Base-by-base conservation (phyloP, 2,797 vertebrate species). In the Margarornis squamiger region DNA sequence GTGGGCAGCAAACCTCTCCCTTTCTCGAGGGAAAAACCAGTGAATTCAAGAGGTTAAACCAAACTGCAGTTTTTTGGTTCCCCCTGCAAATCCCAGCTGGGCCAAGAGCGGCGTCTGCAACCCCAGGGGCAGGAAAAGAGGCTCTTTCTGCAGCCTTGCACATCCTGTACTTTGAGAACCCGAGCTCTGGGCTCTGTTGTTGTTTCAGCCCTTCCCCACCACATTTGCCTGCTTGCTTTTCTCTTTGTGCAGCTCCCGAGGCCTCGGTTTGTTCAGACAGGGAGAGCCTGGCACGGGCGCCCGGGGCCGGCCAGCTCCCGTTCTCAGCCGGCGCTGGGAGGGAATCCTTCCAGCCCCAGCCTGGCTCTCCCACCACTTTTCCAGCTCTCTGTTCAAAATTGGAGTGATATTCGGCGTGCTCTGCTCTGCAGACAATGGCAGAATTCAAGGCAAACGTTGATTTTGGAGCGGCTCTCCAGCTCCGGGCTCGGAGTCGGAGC, bases 401-500 rank as follows among this genome's bases (percentile, higher is more conserved):
- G 48, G 39, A 80, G 82, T 68, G 20, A 48, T 20, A 59, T 65
- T 49, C 79, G 36, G 58, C 2, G 32, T 5, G 2, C 88, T 87
- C 86, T 27, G 86, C 86, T 65, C 78, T 34, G 52, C 94, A 88
- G 88, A 96, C 95, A 96, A 96, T 68, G 94, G 93, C 81, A 78
- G 93, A 65, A 95, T 95, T 96, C 92, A 96, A 86, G 10, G 86
- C 77, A 36, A 96, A 92, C 59, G 70, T 95, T 96, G 97, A 90
- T 84, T 92, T 97, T 97, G 97, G 97, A 97, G 9, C 78, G 0
- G 20, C 32, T 72, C 71, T 89, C 80, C 27, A 58, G 8, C 88
- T 49, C 6, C n/a, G 83, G 62, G 38, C 45, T 79, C 84, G 88
- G 86, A 70, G 4, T 61, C 67, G 94, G 61, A 27, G 92, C 59